A percentile compares a stretch with the other conserved stretches of the same genome.
These are phyloP conservation scores for Drosophila ustulata DNA, from an alignment of 2,888 invertebrate genomes.

Conservation along the genomic window DNA sequence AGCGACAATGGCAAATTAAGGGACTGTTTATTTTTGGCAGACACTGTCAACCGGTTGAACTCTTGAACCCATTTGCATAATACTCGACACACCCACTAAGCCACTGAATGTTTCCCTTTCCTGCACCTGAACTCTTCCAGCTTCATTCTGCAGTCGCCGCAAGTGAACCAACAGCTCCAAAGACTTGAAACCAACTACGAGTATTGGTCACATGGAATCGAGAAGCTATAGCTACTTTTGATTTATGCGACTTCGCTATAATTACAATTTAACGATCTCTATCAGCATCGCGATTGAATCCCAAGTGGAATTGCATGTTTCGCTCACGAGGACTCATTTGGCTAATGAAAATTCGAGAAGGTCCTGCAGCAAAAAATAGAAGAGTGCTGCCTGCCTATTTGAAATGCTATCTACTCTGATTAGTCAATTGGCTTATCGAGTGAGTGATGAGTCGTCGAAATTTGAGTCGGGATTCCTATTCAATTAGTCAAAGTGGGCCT, in stretches of 20 bases:
- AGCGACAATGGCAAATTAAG: slow-evolving; percentile 59
- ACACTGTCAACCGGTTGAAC: slow-evolving; percentile 27
- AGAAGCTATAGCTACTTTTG: neutral
- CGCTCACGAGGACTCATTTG: slow-evolving; percentile 33
- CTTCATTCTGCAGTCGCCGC: slow-evolving; percentile 31
- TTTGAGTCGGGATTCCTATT: slow-evolving; percentile 22
- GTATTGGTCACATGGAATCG: neutral
- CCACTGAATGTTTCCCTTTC: neutral
- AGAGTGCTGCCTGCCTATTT: neutral
- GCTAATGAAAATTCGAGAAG: slow-evolving; percentile 49
- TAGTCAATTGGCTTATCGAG: slow-evolving; percentile 12
- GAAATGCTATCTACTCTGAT: slow-evolving; percentile 37
- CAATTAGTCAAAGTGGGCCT: slow-evolving; percentile 59
- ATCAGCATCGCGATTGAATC: slow-evolving; percentile 40
- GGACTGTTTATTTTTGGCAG: slow-evolving; percentile 59
- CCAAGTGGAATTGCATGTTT: slow-evolving; percentile 24
- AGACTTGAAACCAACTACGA: slow-evolving; percentile 7
- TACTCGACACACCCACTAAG: slow-evolving; percentile 25
- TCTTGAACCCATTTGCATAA: slow-evolving; percentile 47
- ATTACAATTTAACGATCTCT: slow-evolving; percentile 53
- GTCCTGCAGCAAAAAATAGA: neutral
- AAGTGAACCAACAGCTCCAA: slow-evolving; percentile 15
- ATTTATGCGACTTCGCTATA: slow-evolving; percentile 16
- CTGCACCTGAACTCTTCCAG: slow-evolving; percentile 34
- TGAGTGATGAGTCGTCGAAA: slow-evolving; percentile 54